A percentile compares a stretch with the other conserved stretches of the same genome.
Conservation (phyloP, 2,113 vertebrate species). For the Corvus cornix region DNA sequence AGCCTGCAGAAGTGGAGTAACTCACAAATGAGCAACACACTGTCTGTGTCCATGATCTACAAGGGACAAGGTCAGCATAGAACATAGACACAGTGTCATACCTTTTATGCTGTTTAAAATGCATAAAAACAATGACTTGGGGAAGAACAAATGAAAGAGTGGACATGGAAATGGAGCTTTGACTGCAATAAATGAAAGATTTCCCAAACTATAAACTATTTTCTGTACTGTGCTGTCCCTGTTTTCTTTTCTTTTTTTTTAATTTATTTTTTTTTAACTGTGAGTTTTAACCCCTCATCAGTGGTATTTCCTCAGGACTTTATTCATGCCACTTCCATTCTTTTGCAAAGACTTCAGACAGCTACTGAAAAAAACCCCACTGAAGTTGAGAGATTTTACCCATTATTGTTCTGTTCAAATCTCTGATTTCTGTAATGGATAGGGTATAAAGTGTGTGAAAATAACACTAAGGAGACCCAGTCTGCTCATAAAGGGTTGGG, state of each 20-base stretch:
- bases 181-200: background rate
- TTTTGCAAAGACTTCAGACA: background rate
- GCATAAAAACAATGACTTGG: background rate
- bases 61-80: background rate
- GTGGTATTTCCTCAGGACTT: background rate
- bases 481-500: background rate
- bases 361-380: background rate
- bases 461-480: background rate
- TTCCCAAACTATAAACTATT: background rate
- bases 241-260: accelerated
- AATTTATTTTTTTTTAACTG: background rate
- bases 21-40: accelerated
- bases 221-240: background rate
- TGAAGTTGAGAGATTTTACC: background rate
- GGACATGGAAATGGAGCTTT: background rate
- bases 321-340: background rate
- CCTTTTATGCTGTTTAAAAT: background rate
- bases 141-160: background rate
- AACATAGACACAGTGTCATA: background rate
- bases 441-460: background rate
- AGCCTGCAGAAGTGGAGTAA: background rate
- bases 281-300: background rate
- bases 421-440: background rate
- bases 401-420: background rate
- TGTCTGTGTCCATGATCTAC: background rate